Conservation (phyloP, 92 coral and sea anemone species). For the Montipora capitata region DNA sequence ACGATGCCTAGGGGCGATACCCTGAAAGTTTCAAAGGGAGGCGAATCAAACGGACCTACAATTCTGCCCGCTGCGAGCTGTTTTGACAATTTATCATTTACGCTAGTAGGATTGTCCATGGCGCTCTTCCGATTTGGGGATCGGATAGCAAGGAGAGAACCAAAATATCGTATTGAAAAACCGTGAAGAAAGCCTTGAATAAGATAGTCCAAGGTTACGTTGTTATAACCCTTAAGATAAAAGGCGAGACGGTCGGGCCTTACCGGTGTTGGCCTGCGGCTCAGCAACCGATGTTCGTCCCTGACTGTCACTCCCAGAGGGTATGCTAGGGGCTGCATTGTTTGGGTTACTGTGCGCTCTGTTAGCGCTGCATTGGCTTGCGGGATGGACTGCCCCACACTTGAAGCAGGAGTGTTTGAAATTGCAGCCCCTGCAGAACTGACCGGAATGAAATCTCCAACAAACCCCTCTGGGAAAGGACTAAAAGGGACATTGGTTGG, state of each 20-base stretch:
- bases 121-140: slow-evolving; percentile 31
- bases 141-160: slow-evolving; percentile 10
- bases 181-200: slow-evolving; percentile 49
- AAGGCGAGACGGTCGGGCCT: slow-evolving; percentile 17
- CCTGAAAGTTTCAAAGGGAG: slow-evolving; percentile 47
- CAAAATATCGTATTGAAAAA: slow-evolving; percentile 15
- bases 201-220: slow-evolving; percentile 23
- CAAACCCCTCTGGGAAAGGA: neutral
- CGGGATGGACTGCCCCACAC: neutral
- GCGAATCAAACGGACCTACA: slow-evolving; percentile 58
- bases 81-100: slow-evolving; percentile 23
- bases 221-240: slow-evolving; percentile 40
- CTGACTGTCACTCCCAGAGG: slow-evolving; percentile 18
- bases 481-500: slow-evolving; percentile 4
- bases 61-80: slow-evolving; percentile 30
- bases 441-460: neutral
- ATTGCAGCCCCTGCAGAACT: neutral
- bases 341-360: too few relatives aligned
- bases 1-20: slow-evolving; percentile 76
- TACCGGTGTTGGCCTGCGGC: slow-evolving; percentile 65
- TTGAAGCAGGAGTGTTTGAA: neutral
- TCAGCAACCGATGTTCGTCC: neutral
- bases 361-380: too few relatives aligned
- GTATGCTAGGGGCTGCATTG: neutral
- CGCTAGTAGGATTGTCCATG: slow-evolving; percentile 23